These are phyloP conservation scores for Lissocephala sabroskyi DNA, from an alignment of 2,888 invertebrate species.

Conservation along the genomic window DNA sequence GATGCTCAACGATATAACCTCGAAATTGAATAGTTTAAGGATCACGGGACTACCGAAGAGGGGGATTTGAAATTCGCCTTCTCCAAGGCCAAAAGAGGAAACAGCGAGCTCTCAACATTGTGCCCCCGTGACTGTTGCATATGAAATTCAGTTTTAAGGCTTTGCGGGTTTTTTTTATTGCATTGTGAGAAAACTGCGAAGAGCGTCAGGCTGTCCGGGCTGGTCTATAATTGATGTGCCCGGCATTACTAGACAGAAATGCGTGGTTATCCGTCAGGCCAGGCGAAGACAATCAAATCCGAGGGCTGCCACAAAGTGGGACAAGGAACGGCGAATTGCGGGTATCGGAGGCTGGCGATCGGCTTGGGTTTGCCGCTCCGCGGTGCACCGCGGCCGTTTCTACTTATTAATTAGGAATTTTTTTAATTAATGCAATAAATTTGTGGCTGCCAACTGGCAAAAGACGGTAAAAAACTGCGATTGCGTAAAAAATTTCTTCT, in stretches of 20 bases:
- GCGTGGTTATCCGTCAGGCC: not conserved
- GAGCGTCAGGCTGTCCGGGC: constrained; percentile 4
- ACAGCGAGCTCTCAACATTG: too few relatives aligned
- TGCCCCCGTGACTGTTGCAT: too few relatives aligned
- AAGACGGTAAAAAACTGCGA: constrained; percentile 19
- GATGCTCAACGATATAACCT: too few relatives aligned
- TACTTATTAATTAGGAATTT: constrained; percentile 73
- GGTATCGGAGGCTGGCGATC: constrained; percentile 16
- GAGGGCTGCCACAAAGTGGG: constrained; percentile 23
- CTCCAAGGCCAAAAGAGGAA: too few relatives aligned
- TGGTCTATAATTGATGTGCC: constrained; percentile 48
- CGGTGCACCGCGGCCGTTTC: too few relatives aligned
- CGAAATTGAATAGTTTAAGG: too few relatives aligned
- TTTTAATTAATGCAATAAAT: constrained; percentile 73
- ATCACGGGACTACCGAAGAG: too few relatives aligned
- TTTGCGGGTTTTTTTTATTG: too few relatives aligned
- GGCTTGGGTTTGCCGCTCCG: constrained; percentile 12
- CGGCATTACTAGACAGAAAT: constrained; percentile 50
- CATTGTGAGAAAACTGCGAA: constrained; percentile 47
- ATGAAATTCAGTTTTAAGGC: constrained; percentile 48
- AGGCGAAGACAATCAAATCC: not conserved
- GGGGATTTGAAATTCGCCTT: too few relatives aligned
- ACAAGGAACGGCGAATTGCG: constrained; percentile 24
- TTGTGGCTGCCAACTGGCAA: constrained; percentile 41
- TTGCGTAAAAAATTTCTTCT: constrained; percentile 6